Conservation (phyloP, 2,888 invertebrate species). For the Unio delphinus region DNA sequence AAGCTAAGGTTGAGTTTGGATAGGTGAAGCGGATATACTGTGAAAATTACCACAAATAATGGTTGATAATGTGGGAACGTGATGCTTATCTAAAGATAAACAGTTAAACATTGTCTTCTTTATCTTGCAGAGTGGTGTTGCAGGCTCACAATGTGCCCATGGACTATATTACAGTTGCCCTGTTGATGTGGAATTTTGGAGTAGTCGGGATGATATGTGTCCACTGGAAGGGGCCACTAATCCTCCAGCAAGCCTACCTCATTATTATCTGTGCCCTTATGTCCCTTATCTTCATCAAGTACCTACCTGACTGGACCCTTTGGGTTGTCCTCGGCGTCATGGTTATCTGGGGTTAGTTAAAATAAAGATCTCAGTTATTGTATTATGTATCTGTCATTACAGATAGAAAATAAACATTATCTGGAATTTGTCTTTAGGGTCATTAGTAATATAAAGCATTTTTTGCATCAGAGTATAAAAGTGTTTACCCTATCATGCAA, state of each 20-base stretch:
- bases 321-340: conserved; percentile 98
- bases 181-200: conserved; percentile 98
- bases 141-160: conserved; percentile 95
- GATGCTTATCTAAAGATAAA: too few relatives aligned
- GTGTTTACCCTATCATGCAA: too few relatives aligned
- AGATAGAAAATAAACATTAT: too few relatives aligned
- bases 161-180: conserved; percentile 89
- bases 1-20: too few relatives aligned
- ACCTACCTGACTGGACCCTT: conserved; percentile 98
- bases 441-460: too few relatives aligned
- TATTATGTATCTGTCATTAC: background rate
- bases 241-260: conserved; percentile 92
- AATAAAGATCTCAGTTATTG: background rate
- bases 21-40: too few relatives aligned
- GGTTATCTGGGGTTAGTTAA: conserved; percentile 91
- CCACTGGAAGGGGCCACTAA: conserved; percentile 97
- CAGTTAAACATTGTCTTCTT: background rate
- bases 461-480: too few relatives aligned
- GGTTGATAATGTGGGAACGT: too few relatives aligned
- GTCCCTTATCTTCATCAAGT: conserved; percentile 99
- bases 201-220: conserved; percentile 95
- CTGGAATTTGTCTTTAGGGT: too few relatives aligned
- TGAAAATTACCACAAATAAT: too few relatives aligned
- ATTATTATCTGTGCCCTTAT: conserved; percentile 97
- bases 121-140: conserved; percentile 83